Conservation (phyloP, 1,140 invertebrate genomes). For the Copidosoma floridanum region DNA sequence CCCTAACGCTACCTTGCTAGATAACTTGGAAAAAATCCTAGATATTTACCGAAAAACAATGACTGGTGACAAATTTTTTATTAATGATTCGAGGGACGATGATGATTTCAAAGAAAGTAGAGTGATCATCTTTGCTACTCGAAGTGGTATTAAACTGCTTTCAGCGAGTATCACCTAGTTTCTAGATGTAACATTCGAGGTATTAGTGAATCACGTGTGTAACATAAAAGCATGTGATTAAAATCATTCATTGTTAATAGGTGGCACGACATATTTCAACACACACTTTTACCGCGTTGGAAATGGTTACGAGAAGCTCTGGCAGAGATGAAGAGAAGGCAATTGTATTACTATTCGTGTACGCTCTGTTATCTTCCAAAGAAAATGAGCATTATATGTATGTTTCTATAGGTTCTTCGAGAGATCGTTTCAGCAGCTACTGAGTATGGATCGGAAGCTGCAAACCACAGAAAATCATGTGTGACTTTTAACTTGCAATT, state of each 20-base stretch:
- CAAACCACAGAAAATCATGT: not conserved
- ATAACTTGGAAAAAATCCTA: not conserved
- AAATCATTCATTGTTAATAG: not conserved
- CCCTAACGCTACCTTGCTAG: not conserved
- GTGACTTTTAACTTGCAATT: not conserved
- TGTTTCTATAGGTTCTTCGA: not conserved
- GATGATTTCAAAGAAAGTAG: not conserved
- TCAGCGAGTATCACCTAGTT: not conserved
- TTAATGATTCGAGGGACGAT: too few relatives aligned
- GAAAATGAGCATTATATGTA: not conserved
- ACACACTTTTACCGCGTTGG: not conserved
- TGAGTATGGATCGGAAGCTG: not conserved
- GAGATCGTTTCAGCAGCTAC: not conserved
- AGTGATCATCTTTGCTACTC: not conserved
- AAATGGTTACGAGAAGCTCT: not conserved
- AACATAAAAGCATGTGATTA: not conserved
- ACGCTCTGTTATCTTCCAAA: not conserved
- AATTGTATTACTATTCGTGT: not conserved
- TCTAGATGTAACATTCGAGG: not conserved
- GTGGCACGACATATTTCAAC: not conserved
- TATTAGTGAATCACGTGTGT: not conserved
- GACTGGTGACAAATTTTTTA: not conserved
- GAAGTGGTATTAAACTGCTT: not conserved
- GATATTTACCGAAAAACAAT: not conserved
- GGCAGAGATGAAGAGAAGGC: not conserved